Evolutionary conservation across 2,888 invertebrate genomes (phyloP).

Genomic region (Danaus chrysippus): DNA sequence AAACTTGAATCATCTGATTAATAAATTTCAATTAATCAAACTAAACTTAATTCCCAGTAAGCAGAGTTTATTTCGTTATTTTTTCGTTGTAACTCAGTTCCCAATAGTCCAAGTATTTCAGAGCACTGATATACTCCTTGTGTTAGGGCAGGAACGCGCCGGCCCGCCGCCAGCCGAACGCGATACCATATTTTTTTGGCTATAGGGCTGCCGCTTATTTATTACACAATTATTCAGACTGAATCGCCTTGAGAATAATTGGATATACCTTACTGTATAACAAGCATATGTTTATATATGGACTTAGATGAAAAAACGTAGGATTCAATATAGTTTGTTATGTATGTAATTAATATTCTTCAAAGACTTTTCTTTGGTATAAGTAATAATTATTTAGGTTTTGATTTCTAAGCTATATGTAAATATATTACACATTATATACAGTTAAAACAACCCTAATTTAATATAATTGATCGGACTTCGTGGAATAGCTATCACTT

Average conservation of each 20-base stretch:
- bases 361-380: too few relatives aligned
- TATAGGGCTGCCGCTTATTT: conserved; percentile 51
- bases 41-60: too few relatives aligned
- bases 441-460: conserved; percentile 34
- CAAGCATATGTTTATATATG: too few relatives aligned
- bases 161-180: conserved; percentile 46
- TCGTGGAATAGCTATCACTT: conserved; percentile 60
- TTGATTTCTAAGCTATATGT: background rate
- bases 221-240: background rate
- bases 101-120: conserved; percentile 30
- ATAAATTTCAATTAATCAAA: too few relatives aligned
- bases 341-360: too few relatives aligned
- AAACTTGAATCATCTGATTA: too few relatives aligned
- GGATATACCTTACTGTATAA: too few relatives aligned
- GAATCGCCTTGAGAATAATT: too few relatives aligned
- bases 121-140: conserved; percentile 47
- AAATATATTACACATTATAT: background rate
- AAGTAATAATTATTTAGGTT: too few relatives aligned
- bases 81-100: conserved; percentile 23
- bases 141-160: conserved; percentile 72
- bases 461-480: conserved; percentile 70
- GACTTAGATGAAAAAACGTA: too few relatives aligned
- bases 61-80: too few relatives aligned
- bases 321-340: too few relatives aligned
- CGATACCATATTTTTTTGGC: conserved; percentile 54